These are phyloP conservation scores for Monopterus albus DNA, from an alignment of 2,113 vertebrate genomes.

Conservation along the genomic window DNA sequence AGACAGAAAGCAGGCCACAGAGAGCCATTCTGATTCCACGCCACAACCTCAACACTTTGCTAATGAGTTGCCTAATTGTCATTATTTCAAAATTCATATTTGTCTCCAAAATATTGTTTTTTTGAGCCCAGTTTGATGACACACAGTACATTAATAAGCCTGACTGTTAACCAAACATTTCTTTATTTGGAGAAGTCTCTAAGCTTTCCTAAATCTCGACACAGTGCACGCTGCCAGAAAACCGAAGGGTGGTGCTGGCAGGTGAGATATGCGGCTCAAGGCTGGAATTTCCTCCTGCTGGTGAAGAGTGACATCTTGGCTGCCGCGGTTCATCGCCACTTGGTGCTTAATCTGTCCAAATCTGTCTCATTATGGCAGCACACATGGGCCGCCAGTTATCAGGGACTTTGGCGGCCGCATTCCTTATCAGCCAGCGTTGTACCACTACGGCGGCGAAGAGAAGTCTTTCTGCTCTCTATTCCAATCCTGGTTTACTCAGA, in stretches of 20 bases:
- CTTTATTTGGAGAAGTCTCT: slow-evolving; percentile 14
- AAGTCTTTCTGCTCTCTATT: not conserved
- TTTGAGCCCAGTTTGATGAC: slow-evolving; percentile 23
- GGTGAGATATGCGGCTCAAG: slow-evolving; percentile 39
- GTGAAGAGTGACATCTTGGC: slow-evolving; percentile 68
- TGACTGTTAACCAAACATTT: not conserved
- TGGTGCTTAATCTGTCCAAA: slow-evolving; percentile 76
- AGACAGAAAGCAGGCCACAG: slow-evolving; percentile 12
- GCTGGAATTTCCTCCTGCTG: slow-evolving; percentile 64
- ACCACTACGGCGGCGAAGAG: slow-evolving; percentile 14
- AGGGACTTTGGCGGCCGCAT: slow-evolving; percentile 35
- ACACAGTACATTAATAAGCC: not conserved
- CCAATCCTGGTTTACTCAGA: not conserved
- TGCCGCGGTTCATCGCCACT: slow-evolving; percentile 70
- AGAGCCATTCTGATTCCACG: not conserved
- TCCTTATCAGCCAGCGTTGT: slow-evolving; percentile 35
- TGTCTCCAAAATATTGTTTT: not conserved
- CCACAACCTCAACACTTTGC: slow-evolving; percentile 7
- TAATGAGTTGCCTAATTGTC: not conserved
- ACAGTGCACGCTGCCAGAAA: slow-evolving; percentile 50
- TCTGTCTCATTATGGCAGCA: slow-evolving; percentile 72
- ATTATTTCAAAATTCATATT: not conserved
- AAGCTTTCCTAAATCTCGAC: slow-evolving; percentile 42
- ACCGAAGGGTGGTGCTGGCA: slow-evolving; percentile 52
- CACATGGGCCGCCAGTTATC: slow-evolving; percentile 60